Percentiles rank a stretch among this genome's conserved stretches.
Evolutionary conservation across 2,113 vertebrate species (phyloP).

Genomic region (Euleptes europaea): DNA sequence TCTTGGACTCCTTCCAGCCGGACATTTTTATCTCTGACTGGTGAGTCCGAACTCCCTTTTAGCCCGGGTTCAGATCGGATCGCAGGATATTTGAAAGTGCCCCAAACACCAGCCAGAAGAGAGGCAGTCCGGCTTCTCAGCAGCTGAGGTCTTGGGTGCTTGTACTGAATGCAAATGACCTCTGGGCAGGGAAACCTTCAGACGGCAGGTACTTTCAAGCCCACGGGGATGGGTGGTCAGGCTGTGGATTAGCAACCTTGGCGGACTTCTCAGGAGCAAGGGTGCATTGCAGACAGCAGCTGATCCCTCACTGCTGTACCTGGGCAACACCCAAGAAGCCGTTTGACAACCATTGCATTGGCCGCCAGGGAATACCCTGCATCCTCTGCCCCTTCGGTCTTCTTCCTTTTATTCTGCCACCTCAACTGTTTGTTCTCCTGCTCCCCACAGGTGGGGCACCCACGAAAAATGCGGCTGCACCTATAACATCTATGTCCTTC

Average conservation of each 20-base stretch:
- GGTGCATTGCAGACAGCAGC: background rate
- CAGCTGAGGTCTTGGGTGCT: background rate
- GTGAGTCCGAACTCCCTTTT: constrained; percentile 18
- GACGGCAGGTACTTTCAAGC: background rate
- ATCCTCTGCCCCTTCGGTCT: background rate
- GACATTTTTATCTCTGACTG: constrained; percentile 54
- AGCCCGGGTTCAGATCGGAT: accelerated
- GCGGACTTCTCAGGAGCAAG: background rate
- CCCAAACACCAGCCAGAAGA: too few species aligned
- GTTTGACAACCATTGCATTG: too few species aligned
- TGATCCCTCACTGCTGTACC: background rate
- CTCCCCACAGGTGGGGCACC: constrained; percentile 42
- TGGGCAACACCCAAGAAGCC: background rate
- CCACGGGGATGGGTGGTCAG: background rate
- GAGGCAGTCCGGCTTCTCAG: background rate
- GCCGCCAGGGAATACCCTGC: background rate
- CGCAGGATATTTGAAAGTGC: background rate
- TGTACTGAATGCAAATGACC: background rate
- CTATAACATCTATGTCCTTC: constrained; percentile 40
- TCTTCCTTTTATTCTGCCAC: too few species aligned
- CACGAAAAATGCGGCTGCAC: constrained; percentile 23
- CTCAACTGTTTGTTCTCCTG: background rate
- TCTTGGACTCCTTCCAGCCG: constrained; percentile 47
- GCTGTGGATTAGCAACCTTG: too few species aligned
- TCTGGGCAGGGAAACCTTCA: background rate